Conservation (phyloP, 2,888 invertebrate species). For the Pyrochroa serraticornis region DNA sequence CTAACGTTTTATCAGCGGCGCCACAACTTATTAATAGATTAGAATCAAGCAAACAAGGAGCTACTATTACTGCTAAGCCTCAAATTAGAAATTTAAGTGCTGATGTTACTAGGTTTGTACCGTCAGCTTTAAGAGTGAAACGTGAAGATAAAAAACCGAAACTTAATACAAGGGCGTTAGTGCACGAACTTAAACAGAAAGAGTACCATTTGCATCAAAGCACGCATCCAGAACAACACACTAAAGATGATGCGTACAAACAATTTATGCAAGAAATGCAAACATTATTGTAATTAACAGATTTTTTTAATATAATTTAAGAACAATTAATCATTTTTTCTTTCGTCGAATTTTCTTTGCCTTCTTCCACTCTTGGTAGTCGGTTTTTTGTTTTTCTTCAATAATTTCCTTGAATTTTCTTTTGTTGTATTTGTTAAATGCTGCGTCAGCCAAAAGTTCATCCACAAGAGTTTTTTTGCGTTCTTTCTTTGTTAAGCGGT, state of each 20-base stretch:
- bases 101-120: conserved; percentile 94
- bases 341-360: conserved; percentile 77
- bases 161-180: conserved; percentile 62
- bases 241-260: conserved; percentile 97
- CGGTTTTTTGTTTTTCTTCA: conserved; percentile 70
- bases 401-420: conserved; percentile 80
- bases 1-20: conserved; percentile 80
- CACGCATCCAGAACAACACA: conserved; percentile 59
- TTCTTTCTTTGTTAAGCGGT: conserved; percentile 82
- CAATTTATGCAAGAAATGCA: conserved; percentile 99
- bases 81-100: conserved; percentile 92
- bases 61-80: conserved; percentile 93
- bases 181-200: conserved; percentile 62
- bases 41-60: conserved; percentile 65
- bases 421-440: conserved; percentile 81
- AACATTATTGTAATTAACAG: conserved; percentile 81
- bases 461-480: conserved; percentile 91
- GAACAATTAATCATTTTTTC: conserved; percentile 51
- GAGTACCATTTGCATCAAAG: conserved; percentile 55
- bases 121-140: conserved; percentile 90
- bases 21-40: conserved; percentile 74
- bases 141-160: conserved; percentile 77
- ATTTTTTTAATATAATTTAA: too few relatives aligned
- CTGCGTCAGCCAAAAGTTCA: conserved; percentile 88
- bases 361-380: conserved; percentile 69